Percentiles rank a stretch among this genome's conserved stretches.
These are phyloP conservation scores for Potamarius usumacintae DNA, from an alignment of 2,113 vertebrate species.

Conservation along the genomic window DNA sequence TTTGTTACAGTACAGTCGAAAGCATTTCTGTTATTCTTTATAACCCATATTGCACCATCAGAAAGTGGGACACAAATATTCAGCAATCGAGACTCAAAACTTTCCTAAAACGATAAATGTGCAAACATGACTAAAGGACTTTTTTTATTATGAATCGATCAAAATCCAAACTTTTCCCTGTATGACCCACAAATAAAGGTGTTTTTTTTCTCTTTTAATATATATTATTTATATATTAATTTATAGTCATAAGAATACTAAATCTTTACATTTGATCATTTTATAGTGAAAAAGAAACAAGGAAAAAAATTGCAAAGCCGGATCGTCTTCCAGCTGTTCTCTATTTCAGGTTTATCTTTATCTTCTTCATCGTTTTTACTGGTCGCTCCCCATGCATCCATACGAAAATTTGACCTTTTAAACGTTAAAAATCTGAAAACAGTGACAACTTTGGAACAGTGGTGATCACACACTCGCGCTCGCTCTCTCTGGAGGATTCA, in stretches of 20 bases:
- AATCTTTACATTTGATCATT: constrained; percentile 83
- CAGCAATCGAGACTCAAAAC: constrained; percentile 70
- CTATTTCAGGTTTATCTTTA: constrained; percentile 65
- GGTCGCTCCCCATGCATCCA: constrained; percentile 88
- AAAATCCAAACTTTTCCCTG: constrained; percentile 75
- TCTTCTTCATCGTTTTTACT: constrained; percentile 19
- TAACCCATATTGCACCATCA: constrained; percentile 76
- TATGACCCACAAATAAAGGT: constrained; percentile 89
- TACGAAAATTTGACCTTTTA: constrained; percentile 73
- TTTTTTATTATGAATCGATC: constrained; percentile 75
- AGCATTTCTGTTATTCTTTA: constrained; percentile 59
- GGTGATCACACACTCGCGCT: constrained; percentile 64
- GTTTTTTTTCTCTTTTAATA: constrained; percentile 68
- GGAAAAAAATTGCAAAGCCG: constrained; percentile 59
- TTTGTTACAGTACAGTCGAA: constrained; percentile 76
- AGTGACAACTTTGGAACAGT: constrained; percentile 89
- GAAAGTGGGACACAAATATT: constrained; percentile 78
- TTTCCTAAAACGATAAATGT: constrained; percentile 79
- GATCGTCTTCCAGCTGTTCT: constrained; percentile 73
- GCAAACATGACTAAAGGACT: constrained; percentile 87
- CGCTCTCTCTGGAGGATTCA: constrained; percentile 37
- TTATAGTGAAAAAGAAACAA: constrained; percentile 76
- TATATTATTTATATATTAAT: constrained; percentile 68
- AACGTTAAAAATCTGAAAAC: constrained; percentile 78
- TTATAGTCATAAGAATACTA: constrained; percentile 71